Conservation (phyloP, 92 coral and sea anemone genomes). For the Micromussa lordhowensis region DNA sequence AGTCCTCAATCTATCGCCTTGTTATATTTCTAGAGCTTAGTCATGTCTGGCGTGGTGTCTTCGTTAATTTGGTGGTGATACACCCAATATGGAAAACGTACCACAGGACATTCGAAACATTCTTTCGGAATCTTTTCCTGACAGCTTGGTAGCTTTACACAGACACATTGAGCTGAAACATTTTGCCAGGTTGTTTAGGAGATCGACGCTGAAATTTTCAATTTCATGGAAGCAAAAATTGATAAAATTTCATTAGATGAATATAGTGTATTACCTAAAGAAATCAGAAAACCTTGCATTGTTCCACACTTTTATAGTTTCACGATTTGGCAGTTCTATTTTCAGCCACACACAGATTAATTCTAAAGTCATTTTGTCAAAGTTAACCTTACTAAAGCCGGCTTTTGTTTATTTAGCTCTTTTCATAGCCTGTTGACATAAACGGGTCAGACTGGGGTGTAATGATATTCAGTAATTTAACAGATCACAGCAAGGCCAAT, state of each 20-base stretch:
- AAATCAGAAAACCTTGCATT: neutral
- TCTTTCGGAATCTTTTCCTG: neutral
- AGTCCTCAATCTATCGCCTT: neutral
- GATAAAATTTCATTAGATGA: neutral
- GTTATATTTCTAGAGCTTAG: neutral
- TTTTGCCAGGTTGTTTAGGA: neutral
- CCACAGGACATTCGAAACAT: neutral
- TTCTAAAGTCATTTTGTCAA: neutral
- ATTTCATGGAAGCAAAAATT: neutral
- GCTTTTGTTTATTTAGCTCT: neutral
- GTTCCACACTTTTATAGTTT: neutral
- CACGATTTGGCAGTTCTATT: neutral
- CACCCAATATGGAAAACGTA: neutral
- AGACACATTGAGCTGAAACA: neutral
- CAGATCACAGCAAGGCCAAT: conserved; percentile 16
- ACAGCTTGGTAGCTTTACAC: neutral
- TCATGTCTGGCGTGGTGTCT: neutral
- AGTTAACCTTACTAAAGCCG: neutral
- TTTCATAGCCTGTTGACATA: neutral
- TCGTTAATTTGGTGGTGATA: neutral
- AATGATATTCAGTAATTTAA: neutral
- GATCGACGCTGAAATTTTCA: neutral
- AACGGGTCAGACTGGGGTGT: neutral
- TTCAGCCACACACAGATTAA: neutral
- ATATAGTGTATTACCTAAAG: neutral